Base-by-base conservation (phyloP, 1,140 invertebrate genomes). In the Drosophila burlai region DNA sequence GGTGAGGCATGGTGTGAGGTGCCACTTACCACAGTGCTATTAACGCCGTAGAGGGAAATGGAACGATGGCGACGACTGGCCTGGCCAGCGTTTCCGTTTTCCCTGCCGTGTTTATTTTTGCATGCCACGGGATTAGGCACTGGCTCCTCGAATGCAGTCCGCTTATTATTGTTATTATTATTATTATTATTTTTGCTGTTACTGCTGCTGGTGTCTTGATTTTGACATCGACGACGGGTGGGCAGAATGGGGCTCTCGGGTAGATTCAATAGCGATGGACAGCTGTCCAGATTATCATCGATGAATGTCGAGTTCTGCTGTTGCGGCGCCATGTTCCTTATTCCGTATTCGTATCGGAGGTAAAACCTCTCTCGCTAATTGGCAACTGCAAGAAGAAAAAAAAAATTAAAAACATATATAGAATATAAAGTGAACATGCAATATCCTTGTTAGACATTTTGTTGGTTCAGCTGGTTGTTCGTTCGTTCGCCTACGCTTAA, bases 261-360 rank as follows among this genome's bases (percentile, higher is more conserved):
- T 49, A 92, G 75, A 68, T 92, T 84, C 66, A 92, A 76, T 67
- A 92, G 80, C 66, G 84, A 84, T 64, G 91, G 82, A 85, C 85
- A 87, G 55, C 76, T 85, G 73, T 86, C 84, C 74, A 90, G 75
- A 87, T 84, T 87, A 73, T 91, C 81, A 72, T 92, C 80, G 74
- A 92, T 92, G 62, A 92, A 82, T 73, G 91, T 92, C 52, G 91
- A 92, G 68, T 92, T 92, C 59, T 92, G 91, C 73, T 92, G 83
- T 54, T 77, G 81, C 36, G 74, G 87, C 43, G 69, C 75, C 59
- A 74, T 79, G 47, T 74, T 68, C 58, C 24, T 18, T 52, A 50
- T 50, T 45, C 42, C 40, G 47, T 49, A 49, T 24, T 47, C 29
- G 40, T 18, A 13, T 54, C 29, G 15, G 13, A 40, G 54, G 21